phyloP scores from a whole-genome alignment of 1,140 invertebrate species.

The Ruditapes philippinarum region DNA sequence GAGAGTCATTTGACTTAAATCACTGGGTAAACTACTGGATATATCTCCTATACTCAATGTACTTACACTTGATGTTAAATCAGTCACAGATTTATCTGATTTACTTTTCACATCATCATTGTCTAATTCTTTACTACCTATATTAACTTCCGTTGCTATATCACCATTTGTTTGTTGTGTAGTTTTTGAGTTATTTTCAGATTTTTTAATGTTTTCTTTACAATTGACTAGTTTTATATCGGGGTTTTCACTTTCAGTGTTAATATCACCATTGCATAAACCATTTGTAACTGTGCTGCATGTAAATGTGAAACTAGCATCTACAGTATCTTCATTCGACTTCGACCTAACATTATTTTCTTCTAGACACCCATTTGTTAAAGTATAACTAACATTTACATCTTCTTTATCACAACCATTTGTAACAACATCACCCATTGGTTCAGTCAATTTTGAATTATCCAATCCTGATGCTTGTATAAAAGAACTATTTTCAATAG shows the following conservation, averaged over 20 bases:
- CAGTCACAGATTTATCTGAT: slow-evolving; percentile 17
- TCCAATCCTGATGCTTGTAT: not conserved
- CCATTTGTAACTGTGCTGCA: not conserved
- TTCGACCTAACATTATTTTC: not conserved
- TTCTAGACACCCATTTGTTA: slow-evolving; percentile 42
- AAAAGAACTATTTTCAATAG: not conserved
- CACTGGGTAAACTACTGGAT: slow-evolving; percentile 34
- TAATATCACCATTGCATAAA: slow-evolving; percentile 49
- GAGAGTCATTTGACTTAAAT: slow-evolving; percentile 46
- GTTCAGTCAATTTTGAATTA: not conserved
- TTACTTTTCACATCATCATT: slow-evolving; percentile 1
- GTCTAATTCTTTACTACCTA: not conserved
- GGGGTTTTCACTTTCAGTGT: not conserved
- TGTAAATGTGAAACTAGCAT: slow-evolving; percentile 12
- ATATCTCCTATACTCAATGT: slow-evolving; percentile 47
- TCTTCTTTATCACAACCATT: slow-evolving; percentile 8
- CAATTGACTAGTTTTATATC: not conserved
- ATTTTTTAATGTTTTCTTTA: slow-evolving; percentile 15
- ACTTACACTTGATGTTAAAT: slow-evolving; percentile 49
- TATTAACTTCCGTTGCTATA: not conserved
- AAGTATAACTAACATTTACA: slow-evolving; percentile 33
- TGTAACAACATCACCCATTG: not conserved
- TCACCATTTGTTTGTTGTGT: not conserved
- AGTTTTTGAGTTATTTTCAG: not conserved
- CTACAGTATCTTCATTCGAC: not conserved